These are phyloP conservation scores for Spilosoma lubricipeda DNA, from an alignment of 2,888 invertebrate genomes.

Conservation along the genomic window DNA sequence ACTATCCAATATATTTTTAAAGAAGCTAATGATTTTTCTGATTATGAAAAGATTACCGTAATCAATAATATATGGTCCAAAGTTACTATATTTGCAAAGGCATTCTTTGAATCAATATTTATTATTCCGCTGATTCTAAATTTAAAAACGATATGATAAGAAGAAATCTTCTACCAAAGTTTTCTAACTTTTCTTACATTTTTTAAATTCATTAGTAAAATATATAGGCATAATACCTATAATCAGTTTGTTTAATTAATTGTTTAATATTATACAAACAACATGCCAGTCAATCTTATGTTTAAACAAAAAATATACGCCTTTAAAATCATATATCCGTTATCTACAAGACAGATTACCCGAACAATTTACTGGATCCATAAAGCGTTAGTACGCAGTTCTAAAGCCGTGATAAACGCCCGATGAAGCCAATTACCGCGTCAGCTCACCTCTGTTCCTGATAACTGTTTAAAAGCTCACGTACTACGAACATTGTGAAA, in stretches of 20 bases:
- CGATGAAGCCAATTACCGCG: constrained; percentile 49
- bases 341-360: constrained; percentile 31
- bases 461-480: constrained; percentile 17
- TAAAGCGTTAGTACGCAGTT: constrained; percentile 36
- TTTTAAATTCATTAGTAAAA: background rate
- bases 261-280: background rate
- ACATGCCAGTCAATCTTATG: background rate
- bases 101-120: too few species aligned
- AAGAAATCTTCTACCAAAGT: too few species aligned
- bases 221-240: background rate
- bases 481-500: constrained; percentile 10
- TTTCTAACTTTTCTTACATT: background rate
- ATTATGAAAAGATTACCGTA: too few species aligned
- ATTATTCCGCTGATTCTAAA: too few species aligned
- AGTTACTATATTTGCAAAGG: too few species aligned
- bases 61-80: too few species aligned
- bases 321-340: background rate
- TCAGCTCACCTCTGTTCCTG: constrained; percentile 25
- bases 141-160: too few species aligned
- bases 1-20: too few species aligned
- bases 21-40: too few species aligned
- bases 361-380: constrained; percentile 23
- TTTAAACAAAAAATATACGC: background rate
- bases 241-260: background rate
- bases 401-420: constrained; percentile 43